A percentile compares a stretch with the other conserved stretches of the same genome.
Conservation (phyloP, 1,140 invertebrate species). For the Theocolax elegans region DNA sequence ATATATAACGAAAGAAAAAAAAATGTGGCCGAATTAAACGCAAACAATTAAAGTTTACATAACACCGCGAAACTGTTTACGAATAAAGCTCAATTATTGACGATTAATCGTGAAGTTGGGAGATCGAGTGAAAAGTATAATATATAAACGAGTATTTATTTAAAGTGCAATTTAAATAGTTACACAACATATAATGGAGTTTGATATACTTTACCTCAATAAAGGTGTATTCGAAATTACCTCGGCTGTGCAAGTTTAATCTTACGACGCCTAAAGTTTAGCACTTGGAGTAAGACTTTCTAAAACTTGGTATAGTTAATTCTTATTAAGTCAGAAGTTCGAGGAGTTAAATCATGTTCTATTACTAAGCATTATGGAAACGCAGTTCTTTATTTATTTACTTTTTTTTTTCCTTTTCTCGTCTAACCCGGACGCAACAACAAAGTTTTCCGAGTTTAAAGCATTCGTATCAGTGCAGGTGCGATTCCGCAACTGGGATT, state of each 20-base stretch:
- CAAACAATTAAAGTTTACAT: too few relatives aligned
- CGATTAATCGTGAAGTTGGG: too few relatives aligned
- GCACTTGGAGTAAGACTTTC: constrained; percentile 26
- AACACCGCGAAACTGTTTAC: too few relatives aligned
- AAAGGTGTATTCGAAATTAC: constrained; percentile 31
- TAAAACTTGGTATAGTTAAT: constrained; percentile 36
- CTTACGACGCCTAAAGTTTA: constrained; percentile 25
- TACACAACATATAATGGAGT: background rate
- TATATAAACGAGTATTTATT: too few relatives aligned
- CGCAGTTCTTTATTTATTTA: background rate
- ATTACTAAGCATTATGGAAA: constrained; percentile 19
- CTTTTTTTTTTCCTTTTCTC: constrained; percentile 13
- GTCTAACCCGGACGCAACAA: background rate
- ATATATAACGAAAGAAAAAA: too few relatives aligned
- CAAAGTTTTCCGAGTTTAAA: constrained; percentile 16
- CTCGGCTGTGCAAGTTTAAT: constrained; percentile 26
- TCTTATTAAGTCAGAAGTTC: constrained; percentile 38
- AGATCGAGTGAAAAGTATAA: too few relatives aligned
- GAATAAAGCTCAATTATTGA: too few relatives aligned
- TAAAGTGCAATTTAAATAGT: background rate
- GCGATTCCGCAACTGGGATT: constrained; percentile 1
- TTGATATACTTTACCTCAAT: constrained; percentile 10
- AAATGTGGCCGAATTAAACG: too few relatives aligned
- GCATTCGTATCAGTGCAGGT: constrained; percentile 8
- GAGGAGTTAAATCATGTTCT: constrained; percentile 38